phyloP scores from a whole-genome alignment of 2,113 vertebrate species.

The Dromaius novaehollandiae region DNA sequence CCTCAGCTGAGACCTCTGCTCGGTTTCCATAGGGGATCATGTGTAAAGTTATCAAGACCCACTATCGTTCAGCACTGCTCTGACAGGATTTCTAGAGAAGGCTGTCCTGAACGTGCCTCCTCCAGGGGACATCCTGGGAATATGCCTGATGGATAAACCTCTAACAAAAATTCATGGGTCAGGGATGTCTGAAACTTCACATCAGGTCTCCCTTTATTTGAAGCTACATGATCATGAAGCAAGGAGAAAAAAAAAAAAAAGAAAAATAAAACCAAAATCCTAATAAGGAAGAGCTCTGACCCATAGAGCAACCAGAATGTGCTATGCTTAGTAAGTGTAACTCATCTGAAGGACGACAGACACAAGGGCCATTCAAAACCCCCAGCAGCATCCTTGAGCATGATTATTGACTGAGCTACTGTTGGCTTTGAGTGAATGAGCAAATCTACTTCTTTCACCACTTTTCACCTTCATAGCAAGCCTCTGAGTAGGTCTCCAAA shows the following conservation, averaged over 20 bases:
- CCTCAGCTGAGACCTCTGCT: neutral
- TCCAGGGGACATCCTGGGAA: accelerated
- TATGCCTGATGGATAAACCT: neutral
- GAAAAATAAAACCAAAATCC: too few relatives aligned
- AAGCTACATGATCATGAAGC: neutral
- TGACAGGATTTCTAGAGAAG: neutral
- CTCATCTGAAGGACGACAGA: neutral
- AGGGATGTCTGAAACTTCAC: neutral
- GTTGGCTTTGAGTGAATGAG: neutral
- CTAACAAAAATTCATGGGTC: neutral
- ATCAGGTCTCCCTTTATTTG: neutral
- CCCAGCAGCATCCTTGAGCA: neutral
- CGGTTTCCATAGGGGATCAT: neutral
- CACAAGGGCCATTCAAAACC: neutral
- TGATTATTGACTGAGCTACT: neutral
- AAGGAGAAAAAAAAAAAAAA: neutral
- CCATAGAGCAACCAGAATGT: accelerated
- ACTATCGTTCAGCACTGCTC: neutral
- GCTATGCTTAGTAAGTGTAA: neutral
- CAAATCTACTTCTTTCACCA: neutral
- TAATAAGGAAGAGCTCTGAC: neutral
- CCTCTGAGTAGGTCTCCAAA: neutral
- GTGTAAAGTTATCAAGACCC: neutral
- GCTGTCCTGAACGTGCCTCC: neutral
- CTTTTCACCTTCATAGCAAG: neutral